Evolutionary conservation across 2,888 invertebrate genomes (phyloP).

Genomic region (Entomobrya multifasciata): DNA sequence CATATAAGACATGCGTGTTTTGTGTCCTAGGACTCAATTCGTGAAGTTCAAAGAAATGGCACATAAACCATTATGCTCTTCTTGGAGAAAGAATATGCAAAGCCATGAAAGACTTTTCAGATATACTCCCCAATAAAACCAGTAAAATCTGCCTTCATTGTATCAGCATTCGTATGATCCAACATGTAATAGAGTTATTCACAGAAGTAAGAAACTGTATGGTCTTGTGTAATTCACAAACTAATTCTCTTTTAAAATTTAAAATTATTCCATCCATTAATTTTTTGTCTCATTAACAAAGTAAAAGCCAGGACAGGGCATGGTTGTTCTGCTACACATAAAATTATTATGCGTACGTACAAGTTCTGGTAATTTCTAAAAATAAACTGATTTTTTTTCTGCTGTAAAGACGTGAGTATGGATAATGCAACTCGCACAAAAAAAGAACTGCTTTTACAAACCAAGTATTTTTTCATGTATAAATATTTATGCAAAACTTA

Average conservation of each 20-base stretch:
- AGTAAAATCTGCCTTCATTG: conserved; percentile 10
- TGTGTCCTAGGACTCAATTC: neutral
- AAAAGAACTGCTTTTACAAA: neutral
- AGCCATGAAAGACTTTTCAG: neutral
- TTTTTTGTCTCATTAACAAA: neutral
- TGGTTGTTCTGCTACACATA: too few relatives aligned
- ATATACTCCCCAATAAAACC: neutral
- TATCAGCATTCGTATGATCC: neutral
- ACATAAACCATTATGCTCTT: neutral
- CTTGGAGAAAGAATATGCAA: neutral
- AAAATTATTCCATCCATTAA: neutral
- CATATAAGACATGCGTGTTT: neutral
- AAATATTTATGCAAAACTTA: conserved; percentile 4
- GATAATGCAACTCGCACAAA: too few relatives aligned
- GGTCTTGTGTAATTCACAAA: conserved; percentile 1
- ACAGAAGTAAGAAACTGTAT: neutral
- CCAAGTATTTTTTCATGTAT: neutral
- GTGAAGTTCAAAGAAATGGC: neutral
- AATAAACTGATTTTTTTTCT: too few relatives aligned
- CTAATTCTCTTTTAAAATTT: neutral
- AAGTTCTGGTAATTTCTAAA: neutral
- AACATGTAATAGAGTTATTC: too few relatives aligned
- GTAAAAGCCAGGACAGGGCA: neutral
- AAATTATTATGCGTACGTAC: neutral
- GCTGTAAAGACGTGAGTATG: too few relatives aligned